phyloP scores from a whole-genome alignment of 2,113 vertebrate species.

The Centropus unirufus region DNA sequence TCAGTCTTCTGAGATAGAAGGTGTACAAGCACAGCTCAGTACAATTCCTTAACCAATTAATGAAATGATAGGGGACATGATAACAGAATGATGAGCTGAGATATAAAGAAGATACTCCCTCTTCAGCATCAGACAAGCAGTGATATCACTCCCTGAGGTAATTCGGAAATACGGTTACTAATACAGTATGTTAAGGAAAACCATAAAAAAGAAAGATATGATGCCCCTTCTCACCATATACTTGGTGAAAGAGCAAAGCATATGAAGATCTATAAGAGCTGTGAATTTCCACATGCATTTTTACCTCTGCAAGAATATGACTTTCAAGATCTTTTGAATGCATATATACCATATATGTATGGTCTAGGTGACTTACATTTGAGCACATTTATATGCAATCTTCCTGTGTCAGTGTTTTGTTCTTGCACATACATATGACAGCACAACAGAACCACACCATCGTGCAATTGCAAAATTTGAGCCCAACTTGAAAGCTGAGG shows the following conservation, averaged over 20 bases:
- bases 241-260: neutral
- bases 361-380: neutral
- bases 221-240: neutral
- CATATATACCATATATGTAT: too few species aligned
- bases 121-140: neutral
- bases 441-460: neutral
- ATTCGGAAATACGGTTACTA: neutral
- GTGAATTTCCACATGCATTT: neutral
- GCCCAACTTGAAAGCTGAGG: neutral
- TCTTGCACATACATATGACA: neutral
- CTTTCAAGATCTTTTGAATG: neutral
- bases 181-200: neutral
- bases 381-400: neutral
- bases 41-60: neutral
- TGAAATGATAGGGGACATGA: neutral
- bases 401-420: neutral
- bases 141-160: neutral
- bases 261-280: neutral
- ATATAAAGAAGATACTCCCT: neutral
- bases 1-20: neutral
- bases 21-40: neutral
- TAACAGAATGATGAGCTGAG: neutral
- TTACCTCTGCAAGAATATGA: neutral
- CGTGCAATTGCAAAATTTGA: neutral
- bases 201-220: neutral